Conservation (phyloP, 2,888 invertebrate species). For the Sinhomidia bicolor region DNA sequence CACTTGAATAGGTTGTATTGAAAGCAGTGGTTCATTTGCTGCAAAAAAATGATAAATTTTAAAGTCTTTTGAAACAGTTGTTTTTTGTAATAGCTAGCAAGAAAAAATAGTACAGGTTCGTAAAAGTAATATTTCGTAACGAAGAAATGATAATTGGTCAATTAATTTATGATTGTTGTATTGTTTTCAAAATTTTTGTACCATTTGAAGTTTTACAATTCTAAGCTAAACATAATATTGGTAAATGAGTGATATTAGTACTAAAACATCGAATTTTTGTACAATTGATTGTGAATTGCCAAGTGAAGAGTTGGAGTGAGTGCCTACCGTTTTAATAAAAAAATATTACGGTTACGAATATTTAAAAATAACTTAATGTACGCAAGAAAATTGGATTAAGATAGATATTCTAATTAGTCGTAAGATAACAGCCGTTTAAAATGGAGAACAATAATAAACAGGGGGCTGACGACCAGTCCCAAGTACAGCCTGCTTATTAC, state of each 20-base stretch:
- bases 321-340: not conserved
- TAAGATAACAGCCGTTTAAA: not conserved
- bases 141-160: no score
- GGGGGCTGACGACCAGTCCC: slow-evolving; percentile 50
- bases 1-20: no score
- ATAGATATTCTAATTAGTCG: not conserved
- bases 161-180: not conserved
- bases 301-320: not conserved
- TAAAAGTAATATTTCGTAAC: no score
- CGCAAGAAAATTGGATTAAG: not conserved
- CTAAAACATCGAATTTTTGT: no score
- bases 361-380: not conserved
- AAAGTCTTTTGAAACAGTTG: not conserved
- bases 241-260: not conserved
- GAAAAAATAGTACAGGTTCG: not conserved
- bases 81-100: not conserved
- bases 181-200: slow-evolving; percentile 14
- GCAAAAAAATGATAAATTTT: no score
- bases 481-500: slow-evolving; percentile 53
- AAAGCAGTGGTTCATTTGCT: no score
- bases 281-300: no score
- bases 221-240: not conserved
- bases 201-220: not conserved
- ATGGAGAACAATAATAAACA: slow-evolving; percentile 67
- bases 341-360: not conserved